Evolutionary conservation across 2,113 vertebrate species (phyloP), one percentile per base, ranked within the genome.

Genomic region (Apodemus speciosus): DNA sequence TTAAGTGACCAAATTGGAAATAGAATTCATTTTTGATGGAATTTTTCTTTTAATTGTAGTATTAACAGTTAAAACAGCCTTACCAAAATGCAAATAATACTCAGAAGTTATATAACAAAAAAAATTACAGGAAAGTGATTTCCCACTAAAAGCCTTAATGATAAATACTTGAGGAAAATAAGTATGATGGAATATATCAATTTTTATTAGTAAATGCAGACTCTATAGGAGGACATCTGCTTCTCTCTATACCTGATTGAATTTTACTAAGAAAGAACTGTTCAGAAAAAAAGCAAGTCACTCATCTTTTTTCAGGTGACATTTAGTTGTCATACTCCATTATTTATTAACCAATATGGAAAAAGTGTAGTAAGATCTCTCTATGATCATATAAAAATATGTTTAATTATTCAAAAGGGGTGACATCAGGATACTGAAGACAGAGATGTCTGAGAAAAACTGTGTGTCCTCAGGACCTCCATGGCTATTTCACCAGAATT

Each of bases 371-470:
- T 10, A 56, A 79, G 76, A 79, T 23, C 30, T 56, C 51, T 56
- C 76, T 4, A n/a, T 13, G 4, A 23, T 3, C 13, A 0, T 56
- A 77, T 76, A 56, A 56, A 89, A 95, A 94, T 51, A 53, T 21
- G 75, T 85, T 94, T 93, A 96, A 80, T 97, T 96, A 96, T 96
- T 96, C 69, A 97, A 95, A 58, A 68, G 51, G 56, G 68, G 86
- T 66, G 32, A 95, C 77, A 64, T 95, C 38, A 69, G 69, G 68
- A 49, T 89, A 58, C 68, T 95, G 95, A 97, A 95, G 32, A 83
- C 23, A 94, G 94, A 79, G 13, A 32, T 86, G 43, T 62, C 8
- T 23, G 62, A 85, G 20, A 3, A 9, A 89, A 69, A 40, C 23
- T 4, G 10, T 23, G 20, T 94, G 76, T 88, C 75, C 23, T 90